Evolutionary conservation across 1,140 invertebrate species (phyloP).

Genomic region (Sycophila sp.): DNA sequence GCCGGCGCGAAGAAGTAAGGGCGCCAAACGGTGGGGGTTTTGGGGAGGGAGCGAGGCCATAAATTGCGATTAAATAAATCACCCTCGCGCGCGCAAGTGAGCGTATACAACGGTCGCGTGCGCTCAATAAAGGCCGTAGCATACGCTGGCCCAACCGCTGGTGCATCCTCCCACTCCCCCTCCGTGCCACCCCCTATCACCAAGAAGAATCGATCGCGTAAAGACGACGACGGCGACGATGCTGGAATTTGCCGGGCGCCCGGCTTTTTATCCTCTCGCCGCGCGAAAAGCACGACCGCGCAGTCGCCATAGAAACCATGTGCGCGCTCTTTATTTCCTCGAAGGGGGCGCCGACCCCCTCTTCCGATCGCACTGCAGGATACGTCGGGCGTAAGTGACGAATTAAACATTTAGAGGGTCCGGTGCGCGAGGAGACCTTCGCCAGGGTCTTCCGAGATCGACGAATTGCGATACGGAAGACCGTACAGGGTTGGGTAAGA

Average conservation of each 20-base stretch:
- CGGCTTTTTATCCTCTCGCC: background rate
- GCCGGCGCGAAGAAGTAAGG: no score
- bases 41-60: no score
- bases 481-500: no score
- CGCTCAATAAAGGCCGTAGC: background rate
- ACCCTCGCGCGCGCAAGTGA: background rate
- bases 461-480: no score
- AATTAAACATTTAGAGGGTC: no score
- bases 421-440: no score
- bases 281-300: background rate
- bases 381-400: no score
- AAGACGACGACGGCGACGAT: background rate
- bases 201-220: conserved; percentile 5
- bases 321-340: background rate
- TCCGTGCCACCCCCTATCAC: background rate
- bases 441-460: no score
- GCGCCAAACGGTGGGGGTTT: no score
- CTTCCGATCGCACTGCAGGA: background rate
- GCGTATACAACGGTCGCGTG: background rate
- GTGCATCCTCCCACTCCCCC: background rate
- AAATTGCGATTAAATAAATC: conserved; percentile 9
- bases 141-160: background rate
- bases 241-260: background rate
- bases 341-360: background rate
- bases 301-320: conserved; percentile 30